Conservation (phyloP, 2,888 invertebrate genomes). For the Unio delphinus region DNA sequence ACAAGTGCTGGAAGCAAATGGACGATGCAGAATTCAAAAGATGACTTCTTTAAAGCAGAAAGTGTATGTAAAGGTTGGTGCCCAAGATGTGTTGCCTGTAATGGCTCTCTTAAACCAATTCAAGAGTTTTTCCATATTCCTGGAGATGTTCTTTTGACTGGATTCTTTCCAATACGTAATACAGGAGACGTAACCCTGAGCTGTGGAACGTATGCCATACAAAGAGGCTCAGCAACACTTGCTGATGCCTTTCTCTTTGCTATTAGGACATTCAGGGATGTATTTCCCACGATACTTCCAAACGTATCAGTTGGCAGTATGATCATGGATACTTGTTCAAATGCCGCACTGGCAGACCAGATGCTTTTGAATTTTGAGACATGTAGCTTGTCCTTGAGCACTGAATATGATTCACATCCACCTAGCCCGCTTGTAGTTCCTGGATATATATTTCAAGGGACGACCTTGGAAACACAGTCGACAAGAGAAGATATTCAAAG, state of each 20-base stretch:
- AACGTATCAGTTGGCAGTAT: constrained; percentile 44
- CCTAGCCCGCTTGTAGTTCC: constrained; percentile 34
- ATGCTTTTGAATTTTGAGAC: constrained; percentile 50
- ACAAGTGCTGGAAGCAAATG: too few species aligned
- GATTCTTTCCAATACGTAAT: constrained; percentile 46
- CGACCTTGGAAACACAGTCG: background rate
- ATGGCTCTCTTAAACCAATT: background rate
- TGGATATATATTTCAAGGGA: constrained; percentile 31
- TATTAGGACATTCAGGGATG: constrained; percentile 30
- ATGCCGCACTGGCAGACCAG: constrained; percentile 30
- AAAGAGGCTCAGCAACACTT: constrained; percentile 26
- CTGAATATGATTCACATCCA: background rate
- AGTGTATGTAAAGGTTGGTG: constrained; percentile 48
- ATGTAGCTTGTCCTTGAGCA: constrained; percentile 30
- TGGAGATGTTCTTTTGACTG: constrained; percentile 53
- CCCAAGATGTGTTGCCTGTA: constrained; percentile 38
- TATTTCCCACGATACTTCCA: constrained; percentile 43
- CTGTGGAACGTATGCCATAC: constrained; percentile 35
- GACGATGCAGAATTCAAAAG: too few species aligned
- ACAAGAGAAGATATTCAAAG: constrained; percentile 2
- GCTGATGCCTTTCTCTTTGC: constrained; percentile 55
- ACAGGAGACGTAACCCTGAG: constrained; percentile 21
- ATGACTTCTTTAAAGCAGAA: background rate
- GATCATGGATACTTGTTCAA: constrained; percentile 53
- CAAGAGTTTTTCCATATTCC: constrained; percentile 28